Base-by-base conservation (phyloP, 1,140 invertebrate genomes). In the Bradynema listronoti region DNA sequence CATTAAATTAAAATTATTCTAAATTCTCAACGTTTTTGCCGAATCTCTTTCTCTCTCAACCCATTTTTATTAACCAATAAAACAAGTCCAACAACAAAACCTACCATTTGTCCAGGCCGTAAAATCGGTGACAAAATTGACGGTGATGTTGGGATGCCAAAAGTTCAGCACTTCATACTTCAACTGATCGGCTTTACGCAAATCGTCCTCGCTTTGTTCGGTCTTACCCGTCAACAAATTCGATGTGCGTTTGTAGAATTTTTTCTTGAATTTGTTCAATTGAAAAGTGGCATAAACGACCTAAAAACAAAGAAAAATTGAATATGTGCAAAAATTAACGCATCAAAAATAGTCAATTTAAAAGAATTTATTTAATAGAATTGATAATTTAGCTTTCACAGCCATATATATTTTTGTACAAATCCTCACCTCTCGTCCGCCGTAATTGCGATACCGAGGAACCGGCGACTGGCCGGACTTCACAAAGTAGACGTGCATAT, bases 81-180 rank as follows among this genome's bases (percentile, higher is more conserved):
- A n/a, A n/a, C n/a, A n/a, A n/a, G n/a, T n/a, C n/a, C n/a, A n/a
- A n/a, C n/a, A n/a, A n/a, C n/a, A n/a, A 56, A 41, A 34, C 4
- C 30, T 29, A 74, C 75, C 91, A 72, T 85, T 84, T 7, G 87
- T 84, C 93, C 93, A 98, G 63, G 86, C 85, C 0, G 91, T 94
- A 79, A 92, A 89, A 81, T 98, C 94, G 59, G 87, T 87, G 24
- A 98, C 85, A 34, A 97, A 78, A 81, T 94, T 96, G 27, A 99
- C 83, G 0, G 94, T 99, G 60, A 98, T 79, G 83, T 99, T 99
- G 1, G 92, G 91, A 85, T 99, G 95, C 93, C 93, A 99, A 80
- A 97, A 92, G 14, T 92, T 95, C 0, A 97, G 80, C 61, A 96
- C 88, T 82, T 93, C 89, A 69, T 85, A 84, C 72, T 87, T 85